These are phyloP conservation scores for Tipula confusa DNA, from an alignment of 2,888 invertebrate genomes.

Conservation along the genomic window DNA sequence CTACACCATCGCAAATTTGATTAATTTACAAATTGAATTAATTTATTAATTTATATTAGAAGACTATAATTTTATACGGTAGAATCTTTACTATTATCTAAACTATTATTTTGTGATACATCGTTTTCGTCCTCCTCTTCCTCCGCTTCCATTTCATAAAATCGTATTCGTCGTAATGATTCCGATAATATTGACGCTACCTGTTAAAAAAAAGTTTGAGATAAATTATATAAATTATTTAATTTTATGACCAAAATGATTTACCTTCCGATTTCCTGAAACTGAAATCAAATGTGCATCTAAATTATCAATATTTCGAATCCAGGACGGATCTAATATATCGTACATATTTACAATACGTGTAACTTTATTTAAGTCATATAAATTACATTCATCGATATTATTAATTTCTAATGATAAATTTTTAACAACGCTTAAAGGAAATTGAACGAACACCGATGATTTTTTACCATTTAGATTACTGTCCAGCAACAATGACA, in stretches of 20 bases:
- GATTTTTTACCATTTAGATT: conserved; percentile 52
- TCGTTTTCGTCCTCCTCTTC: conserved; percentile 82
- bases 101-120: conserved; percentile 47
- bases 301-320: conserved; percentile 63
- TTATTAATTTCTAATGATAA: conserved; percentile 46
- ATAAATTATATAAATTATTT: background rate
- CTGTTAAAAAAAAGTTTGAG: conserved; percentile 36
- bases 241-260: conserved; percentile 30
- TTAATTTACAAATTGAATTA: no score
- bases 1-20: no score
- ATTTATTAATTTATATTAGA: no score
- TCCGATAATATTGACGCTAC: conserved; percentile 82
- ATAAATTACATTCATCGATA: conserved; percentile 38
- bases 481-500: conserved; percentile 67
- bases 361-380: conserved; percentile 41
- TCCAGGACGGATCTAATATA: conserved; percentile 53
- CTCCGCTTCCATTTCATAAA: conserved; percentile 91
- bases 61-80: no score
- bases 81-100: conserved; percentile 42
- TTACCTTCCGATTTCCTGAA: conserved; percentile 63
- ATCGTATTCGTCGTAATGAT: conserved; percentile 70
- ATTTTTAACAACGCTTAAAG: conserved; percentile 45
- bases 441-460: conserved; percentile 53
- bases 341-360: conserved; percentile 53
- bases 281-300: conserved; percentile 70